Percentiles rank a stretch among this genome's conserved stretches.
Conservation (phyloP, 2,797 vertebrate species). For the Myotis pilosus region DNA sequence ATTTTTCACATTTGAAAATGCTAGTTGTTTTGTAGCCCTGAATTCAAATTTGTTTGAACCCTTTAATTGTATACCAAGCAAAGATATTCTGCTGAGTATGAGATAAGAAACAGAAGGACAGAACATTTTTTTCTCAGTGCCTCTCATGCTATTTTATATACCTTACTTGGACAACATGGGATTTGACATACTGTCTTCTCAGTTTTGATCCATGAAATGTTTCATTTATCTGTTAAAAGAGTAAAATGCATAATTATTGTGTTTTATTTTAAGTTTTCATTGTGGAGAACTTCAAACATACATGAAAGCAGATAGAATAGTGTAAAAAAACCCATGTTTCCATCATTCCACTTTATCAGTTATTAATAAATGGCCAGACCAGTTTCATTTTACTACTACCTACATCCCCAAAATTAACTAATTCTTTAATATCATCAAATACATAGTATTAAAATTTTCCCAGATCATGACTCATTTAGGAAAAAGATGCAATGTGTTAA, state of each 20-base stretch:
- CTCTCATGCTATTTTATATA: slow-evolving; percentile 75
- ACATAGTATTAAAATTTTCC: not conserved
- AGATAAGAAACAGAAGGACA: not conserved
- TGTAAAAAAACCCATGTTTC: not conserved
- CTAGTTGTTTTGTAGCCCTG: not conserved
- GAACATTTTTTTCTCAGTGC: not conserved
- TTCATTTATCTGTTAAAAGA: slow-evolving; percentile 85
- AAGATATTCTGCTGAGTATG: not conserved
- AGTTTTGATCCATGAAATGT: slow-evolving; percentile 85
- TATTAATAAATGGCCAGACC: not conserved
- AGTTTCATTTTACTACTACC: not conserved
- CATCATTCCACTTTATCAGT: not conserved
- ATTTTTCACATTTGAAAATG: not conserved
- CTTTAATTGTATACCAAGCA: not conserved
- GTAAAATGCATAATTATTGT: slow-evolving; percentile 56
- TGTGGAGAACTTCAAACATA: slow-evolving; percentile 21
- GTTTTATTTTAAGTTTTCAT: not conserved
- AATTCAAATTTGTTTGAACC: not conserved
- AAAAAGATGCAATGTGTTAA: not conserved
- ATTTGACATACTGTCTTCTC: slow-evolving; percentile 82
- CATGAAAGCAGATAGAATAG: not conserved
- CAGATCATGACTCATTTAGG: not conserved
- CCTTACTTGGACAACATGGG: slow-evolving; percentile 85
- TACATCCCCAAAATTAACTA: not conserved
- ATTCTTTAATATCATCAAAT: slow-evolving; percentile 23